Evolutionary conservation across 2,113 vertebrate species (phyloP), one percentile per base, ranked within the genome.

Genomic region (Dascyllus trimaculatus): DNA sequence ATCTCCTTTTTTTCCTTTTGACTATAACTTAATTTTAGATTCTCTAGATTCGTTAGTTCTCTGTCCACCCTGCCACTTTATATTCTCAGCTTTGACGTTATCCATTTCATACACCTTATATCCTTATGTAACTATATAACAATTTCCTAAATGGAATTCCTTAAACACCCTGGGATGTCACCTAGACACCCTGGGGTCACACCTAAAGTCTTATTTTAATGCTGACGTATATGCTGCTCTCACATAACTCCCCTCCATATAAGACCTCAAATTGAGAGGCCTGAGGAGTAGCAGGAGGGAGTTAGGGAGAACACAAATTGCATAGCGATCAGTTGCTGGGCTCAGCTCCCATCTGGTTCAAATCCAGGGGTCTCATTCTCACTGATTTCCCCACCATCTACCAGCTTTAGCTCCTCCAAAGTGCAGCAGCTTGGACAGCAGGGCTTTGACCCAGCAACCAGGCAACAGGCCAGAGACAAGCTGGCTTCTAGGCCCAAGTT

Each of bases 261-360:
- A 68, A 84, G 60, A 54, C n/a, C 29, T 53, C 29, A 64, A 66
- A 72, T 60, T 21, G 57, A 57, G 61, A 72, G 29, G 65, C 66
- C 60, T 61, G 10, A 65, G 69, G 43, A 62, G 22, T 26, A 68
- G 58, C 17, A 21, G 25, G 17, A 29, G 52, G 54, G n/a, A 48
- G 22, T 48, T 21, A 3, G 18, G 48, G 25, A 54, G 46, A 35
- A 38, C 24, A 38, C 46, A 4, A 76, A 69, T 38, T 59, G 66
- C 66, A 43, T 18, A 49, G 43, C 71, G 80, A 48, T 87, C 68
- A 76, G 52, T 59, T 64, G 26, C 65, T 8, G 18, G 80, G 75
- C 79, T 86, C 66, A 11, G 32, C 22, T 82, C 48, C 85, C 82
- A 82, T 87, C 71, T 88, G 89, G 76, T 88, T 75, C 25, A 79